Evolutionary conservation across 2,888 invertebrate species (phyloP).

Genomic region (Leucozona laternaria): DNA sequence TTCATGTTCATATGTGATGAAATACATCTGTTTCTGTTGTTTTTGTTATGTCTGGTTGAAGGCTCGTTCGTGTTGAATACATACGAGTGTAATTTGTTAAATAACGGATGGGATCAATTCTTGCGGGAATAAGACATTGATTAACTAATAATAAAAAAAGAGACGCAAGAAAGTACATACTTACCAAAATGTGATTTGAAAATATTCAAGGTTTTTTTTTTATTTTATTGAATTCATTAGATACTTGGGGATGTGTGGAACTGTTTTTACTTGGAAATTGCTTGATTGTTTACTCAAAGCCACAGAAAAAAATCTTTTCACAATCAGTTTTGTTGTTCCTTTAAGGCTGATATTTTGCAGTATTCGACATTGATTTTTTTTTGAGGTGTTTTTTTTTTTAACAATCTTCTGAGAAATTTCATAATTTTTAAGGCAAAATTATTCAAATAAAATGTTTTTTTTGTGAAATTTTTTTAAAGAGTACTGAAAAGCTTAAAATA

Average conservation of each 20-base stretch:
- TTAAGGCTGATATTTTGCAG: not conserved
- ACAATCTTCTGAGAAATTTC: no score
- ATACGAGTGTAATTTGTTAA: slow-evolving; percentile 23
- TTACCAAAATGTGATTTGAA: slow-evolving; percentile 18
- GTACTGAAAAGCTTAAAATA: no score
- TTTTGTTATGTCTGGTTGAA: not conserved
- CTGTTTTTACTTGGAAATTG: not conserved
- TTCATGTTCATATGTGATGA: slow-evolving; percentile 31
- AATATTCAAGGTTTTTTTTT: slow-evolving; percentile 12
- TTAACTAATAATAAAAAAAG: slow-evolving; percentile 31
- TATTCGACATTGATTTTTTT: not conserved
- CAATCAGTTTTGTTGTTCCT: not conserved
- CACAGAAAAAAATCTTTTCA: not conserved
- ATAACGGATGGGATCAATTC: slow-evolving; percentile 32
- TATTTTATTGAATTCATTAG: slow-evolving; percentile 5
- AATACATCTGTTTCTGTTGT: slow-evolving; percentile 45
- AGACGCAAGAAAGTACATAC: not conserved
- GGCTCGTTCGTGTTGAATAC: not conserved
- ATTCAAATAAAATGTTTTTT: no score
- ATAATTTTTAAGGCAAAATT: no score
- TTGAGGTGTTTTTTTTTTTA: no score
- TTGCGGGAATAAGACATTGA: slow-evolving; percentile 42
- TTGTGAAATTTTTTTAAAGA: no score
- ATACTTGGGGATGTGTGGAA: slow-evolving; percentile 32
- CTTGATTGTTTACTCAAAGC: slow-evolving; percentile 15